Evolutionary conservation across 2,888 invertebrate species (phyloP), one percentile per base, ranked within the genome.

Genomic region (Asteroscopus sphinx): DNA sequence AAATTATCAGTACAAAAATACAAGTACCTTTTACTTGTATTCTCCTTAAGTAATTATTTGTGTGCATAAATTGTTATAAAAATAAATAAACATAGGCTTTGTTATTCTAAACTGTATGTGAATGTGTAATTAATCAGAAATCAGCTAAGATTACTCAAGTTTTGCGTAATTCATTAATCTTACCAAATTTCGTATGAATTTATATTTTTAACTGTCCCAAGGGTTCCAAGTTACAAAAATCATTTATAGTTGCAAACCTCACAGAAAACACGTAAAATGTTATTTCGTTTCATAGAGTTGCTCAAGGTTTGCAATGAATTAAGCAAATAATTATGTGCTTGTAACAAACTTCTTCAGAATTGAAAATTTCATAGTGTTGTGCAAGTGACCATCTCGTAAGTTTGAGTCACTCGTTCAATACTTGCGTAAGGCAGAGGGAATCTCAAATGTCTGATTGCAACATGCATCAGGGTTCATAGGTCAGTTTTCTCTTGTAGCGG

Each of bases 401-500:
- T 49, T 49, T 44, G 36, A 62, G 53, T 64, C 51, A 51, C 35
- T 41, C 21, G 40, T 16, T 33, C 52, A 21, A 51, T 51, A 64
- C 76, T 81, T 83, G 78, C 83, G 77, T 79, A 81, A 80, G 73
- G 71, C 46, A 47, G 45, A 60, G 62, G 69, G 70, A 66, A 73
- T 77, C 68, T 71, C 49, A 75, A 76, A 71, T 73, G 74, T 73
- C 76, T 67, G 74, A 79, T 80, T 79, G 72, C 77, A 71, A 76
- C 76, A 79, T 70, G 78, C 72, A 68, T 60, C 55, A 6, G 26
- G 82, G 87, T 78, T 85, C 84, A 85, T 77, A 87, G 88, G 87
- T 87, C 81, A 83, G 80, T 83, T 91, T 90, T 90, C 89, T 87
- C 87, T 79, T 62, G 81, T 80, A 79, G 81, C 88, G 90, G 90